phyloP scores from a whole-genome alignment of 1,140 invertebrate species.

The Dryas iulia region DNA sequence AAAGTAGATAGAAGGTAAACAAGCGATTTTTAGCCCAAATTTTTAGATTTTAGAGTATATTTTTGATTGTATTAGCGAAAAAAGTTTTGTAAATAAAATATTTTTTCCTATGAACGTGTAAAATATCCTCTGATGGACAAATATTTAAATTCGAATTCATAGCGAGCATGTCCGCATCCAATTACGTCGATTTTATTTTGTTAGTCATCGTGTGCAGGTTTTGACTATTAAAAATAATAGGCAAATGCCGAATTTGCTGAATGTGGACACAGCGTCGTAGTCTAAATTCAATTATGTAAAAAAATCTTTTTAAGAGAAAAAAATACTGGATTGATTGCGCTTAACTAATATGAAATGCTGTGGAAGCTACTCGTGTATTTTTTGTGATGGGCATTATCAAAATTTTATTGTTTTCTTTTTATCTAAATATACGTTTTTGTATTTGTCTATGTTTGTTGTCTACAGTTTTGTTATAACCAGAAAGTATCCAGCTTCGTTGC shows the following conservation, averaged over 20 bases:
- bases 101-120: conserved; percentile 30
- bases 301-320: neutral
- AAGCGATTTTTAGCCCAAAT: neutral
- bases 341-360: neutral
- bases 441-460: too few relatives aligned
- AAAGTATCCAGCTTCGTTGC: too few relatives aligned
- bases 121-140: conserved; percentile 29
- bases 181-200: conserved; percentile 29
- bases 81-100: conserved; percentile 23
- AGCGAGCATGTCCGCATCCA: conserved; percentile 15
- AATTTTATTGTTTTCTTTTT: too few relatives aligned
- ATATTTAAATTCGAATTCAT: conserved; percentile 28
- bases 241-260: neutral
- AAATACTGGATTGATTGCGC: neutral
- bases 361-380: neutral
- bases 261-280: neutral
- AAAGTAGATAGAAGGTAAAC: neutral
- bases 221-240: conserved; percentile 24
- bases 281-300: conserved; percentile 20
- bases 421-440: neutral
- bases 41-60: neutral
- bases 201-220: conserved; percentile 16
- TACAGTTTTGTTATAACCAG: too few relatives aligned
- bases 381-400: too few relatives aligned
- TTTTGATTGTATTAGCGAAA: neutral